Base-by-base conservation (phyloP, 2,888 invertebrate genomes). In the Drosophila putrida region DNA sequence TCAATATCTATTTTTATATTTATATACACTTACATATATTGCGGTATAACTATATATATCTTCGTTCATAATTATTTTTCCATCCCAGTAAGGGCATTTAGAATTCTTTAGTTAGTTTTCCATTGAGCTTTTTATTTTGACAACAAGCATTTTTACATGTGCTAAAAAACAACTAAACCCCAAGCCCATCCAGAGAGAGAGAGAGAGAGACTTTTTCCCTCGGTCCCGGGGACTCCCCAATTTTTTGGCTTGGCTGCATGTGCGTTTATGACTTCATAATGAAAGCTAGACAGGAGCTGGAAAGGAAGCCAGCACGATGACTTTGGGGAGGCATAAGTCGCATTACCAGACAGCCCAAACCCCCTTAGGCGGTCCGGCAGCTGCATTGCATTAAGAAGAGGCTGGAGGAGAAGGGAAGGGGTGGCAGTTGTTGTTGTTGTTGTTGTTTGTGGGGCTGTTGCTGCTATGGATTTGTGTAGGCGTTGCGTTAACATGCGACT, bases 221-320 rank as follows among this genome's bases (percentile, higher is more conserved):
- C 54, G 33, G 38, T 8, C 53, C 60, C 64, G 75, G 63, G 63
- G 57, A 57, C 60, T 64, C 69, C 79, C 79, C 58, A 50, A 41
- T 41, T 53, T 82, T 78, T 60, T 31, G 71, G 73, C 64, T 54
- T 66, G 65, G 63, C 78, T 83, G 89, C 87, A 86, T 83, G 83
- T 83, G 80, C 88, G 83, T 89, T 89, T 88, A 86, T 89, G 90
- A 89, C 85, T 86, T 78, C 90, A 86, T 86, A 86, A 86, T 89
- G 88, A 87, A 74, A 77, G 77, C 73, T 65, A 59, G 76, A 65
- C 60, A 64, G 73, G 47, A 61, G 62, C 59, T 58, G 64, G 78
- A 68, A 55, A 60, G 64, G 78, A 68, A 55, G 72, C 54, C 58
- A 43, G 75, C 44, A 55, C 67, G 77, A 65, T 74, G 83, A 80